Evolutionary conservation across 2,888 invertebrate species (phyloP).

Genomic region (Eugnorisma glareosa): DNA sequence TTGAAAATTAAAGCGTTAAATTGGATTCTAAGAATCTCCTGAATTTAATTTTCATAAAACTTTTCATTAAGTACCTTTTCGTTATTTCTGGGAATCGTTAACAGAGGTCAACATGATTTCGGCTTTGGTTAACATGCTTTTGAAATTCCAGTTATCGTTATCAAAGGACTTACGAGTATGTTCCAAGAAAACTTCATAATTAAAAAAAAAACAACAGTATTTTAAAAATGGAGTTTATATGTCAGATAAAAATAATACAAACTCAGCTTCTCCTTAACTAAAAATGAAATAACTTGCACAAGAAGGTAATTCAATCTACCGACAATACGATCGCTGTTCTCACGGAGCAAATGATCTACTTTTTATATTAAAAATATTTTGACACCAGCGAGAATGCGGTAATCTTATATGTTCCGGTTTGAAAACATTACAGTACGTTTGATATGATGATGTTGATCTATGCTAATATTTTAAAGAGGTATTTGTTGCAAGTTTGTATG

Average conservation of each 20-base stretch:
- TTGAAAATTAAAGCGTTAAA: not conserved
- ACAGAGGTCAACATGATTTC: not conserved
- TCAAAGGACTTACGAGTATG: not conserved
- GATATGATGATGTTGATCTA: not conserved
- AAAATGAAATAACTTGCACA: conserved; percentile 64
- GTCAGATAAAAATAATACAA: too few species aligned
- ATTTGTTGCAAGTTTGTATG: not conserved
- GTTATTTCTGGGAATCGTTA: not conserved
- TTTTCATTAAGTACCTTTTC: not conserved
- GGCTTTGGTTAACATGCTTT: not conserved
- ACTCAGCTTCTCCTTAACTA: conserved; percentile 73
- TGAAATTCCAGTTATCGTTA: not conserved
- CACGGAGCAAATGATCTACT: conserved; percentile 60
- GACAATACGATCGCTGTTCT: conserved; percentile 60
- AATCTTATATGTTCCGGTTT: conserved; percentile 46
- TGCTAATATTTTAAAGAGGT: not conserved
- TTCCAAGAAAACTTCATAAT: not conserved
- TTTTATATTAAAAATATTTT: conserved; percentile 51
- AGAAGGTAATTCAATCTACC: conserved; percentile 75
- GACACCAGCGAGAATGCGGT: conserved; percentile 41
- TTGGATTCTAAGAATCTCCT: not conserved
- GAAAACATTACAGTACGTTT: not conserved
- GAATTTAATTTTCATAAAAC: conserved; percentile 11
- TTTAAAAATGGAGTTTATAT: not conserved
- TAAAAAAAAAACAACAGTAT: not conserved